phyloP scores from a whole-genome alignment of 2,888 invertebrate species.

The Digitonthophagus gazella region DNA sequence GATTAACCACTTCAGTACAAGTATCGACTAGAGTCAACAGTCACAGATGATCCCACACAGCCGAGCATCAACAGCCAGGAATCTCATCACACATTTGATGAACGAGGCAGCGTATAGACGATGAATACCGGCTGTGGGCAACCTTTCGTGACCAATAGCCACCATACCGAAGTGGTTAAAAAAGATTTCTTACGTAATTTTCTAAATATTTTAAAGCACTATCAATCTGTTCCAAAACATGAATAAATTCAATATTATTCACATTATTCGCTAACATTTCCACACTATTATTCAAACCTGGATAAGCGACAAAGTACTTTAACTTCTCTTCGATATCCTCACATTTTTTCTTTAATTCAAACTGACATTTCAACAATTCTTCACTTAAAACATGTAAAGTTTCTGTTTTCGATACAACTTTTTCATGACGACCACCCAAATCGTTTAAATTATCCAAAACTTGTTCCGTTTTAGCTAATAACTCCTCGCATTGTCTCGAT shows the following conservation, averaged over 20 bases:
- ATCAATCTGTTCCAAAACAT: slow-evolving; percentile 79
- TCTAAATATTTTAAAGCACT: slow-evolving; percentile 82
- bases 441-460: slow-evolving; percentile 66
- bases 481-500: slow-evolving; percentile 65
- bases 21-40: too few species aligned
- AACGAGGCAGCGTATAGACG: too few species aligned
- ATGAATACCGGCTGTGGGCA: too few species aligned
- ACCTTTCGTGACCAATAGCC: too few species aligned
- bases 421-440: slow-evolving; percentile 75
- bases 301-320: slow-evolving; percentile 80
- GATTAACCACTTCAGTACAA: slow-evolving; percentile 21
- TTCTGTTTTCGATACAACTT: slow-evolving; percentile 90
- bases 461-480: slow-evolving; percentile 53
- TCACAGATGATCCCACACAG: too few species aligned
- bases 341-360: slow-evolving; percentile 74
- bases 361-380: slow-evolving; percentile 86
- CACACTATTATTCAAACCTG: slow-evolving; percentile 41
- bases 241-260: slow-evolving; percentile 75
- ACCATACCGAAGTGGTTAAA: too few species aligned
- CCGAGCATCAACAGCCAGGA: too few species aligned
- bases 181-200: slow-evolving; percentile 64
- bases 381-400: slow-evolving; percentile 90
- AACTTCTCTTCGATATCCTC: slow-evolving; percentile 77
- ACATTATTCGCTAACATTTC: slow-evolving; percentile 39
- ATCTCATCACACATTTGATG: too few species aligned